Percentiles rank a stretch among this genome's conserved stretches.
Conservation (phyloP, 2,113 vertebrate genomes). For the Zosterops japonicus region DNA sequence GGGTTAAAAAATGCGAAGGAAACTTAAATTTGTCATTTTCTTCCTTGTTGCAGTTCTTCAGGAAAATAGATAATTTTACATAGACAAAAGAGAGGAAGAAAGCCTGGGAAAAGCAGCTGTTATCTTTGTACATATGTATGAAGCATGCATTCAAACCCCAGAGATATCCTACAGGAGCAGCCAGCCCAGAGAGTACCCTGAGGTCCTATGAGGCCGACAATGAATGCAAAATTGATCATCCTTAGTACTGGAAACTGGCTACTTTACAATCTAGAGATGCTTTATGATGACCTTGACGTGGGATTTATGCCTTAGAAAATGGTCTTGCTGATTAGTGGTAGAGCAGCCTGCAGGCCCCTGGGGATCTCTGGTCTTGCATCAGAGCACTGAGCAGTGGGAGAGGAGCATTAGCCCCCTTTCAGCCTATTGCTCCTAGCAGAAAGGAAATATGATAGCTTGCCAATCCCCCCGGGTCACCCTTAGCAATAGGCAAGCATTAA, state of each 20-base stretch:
- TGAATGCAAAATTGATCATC: not conserved
- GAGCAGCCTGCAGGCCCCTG: not conserved
- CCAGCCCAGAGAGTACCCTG: not conserved
- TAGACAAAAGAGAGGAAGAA: conserved; percentile 7
- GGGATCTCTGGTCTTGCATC: not conserved
- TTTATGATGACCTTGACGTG: not conserved
- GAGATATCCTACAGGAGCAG: not conserved
- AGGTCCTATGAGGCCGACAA: not conserved
- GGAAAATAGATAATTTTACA: not conserved
- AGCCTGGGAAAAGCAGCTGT: not conserved
- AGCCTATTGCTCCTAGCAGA: not conserved
- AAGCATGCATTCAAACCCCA: not conserved
- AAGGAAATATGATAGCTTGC: not conserved
- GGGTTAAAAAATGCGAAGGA: not conserved
- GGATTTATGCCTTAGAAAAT: not conserved
- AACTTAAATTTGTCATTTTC: conserved; percentile 19
- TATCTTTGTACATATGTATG: not conserved
- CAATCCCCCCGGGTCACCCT: not conserved
- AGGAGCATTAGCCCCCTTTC: not conserved
- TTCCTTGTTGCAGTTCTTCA: not conserved
- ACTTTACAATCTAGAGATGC: not conserved
- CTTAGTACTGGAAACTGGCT: not conserved
- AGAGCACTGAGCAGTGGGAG: not conserved
- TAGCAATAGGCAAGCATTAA: not conserved
- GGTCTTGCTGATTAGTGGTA: not conserved